A percentile compares a stretch with the other conserved stretches of the same genome.
Evolutionary conservation across 1,140 invertebrate genomes (phyloP).

Genomic region (Gryllus bimaculatus): DNA sequence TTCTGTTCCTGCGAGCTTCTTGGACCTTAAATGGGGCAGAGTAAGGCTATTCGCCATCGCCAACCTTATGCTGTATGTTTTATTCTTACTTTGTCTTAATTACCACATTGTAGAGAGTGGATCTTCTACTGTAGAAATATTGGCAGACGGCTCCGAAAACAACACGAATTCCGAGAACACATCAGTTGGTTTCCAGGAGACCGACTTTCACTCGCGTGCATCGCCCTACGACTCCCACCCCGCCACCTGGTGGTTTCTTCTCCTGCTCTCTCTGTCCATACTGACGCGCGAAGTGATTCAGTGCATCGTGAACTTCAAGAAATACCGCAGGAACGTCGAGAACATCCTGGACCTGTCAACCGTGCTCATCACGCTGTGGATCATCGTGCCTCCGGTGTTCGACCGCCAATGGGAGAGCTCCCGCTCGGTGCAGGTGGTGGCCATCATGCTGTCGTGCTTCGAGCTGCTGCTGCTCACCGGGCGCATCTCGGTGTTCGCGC

Average conservation of each 20-base stretch:
- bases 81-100: background rate
- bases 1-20: background rate
- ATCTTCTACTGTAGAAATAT: background rate
- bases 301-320: background rate
- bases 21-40: background rate
- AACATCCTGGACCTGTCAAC: background rate
- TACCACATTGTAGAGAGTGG: background rate
- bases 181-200: background rate
- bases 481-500: background rate
- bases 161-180: background rate
- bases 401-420: background rate
- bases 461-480: background rate
- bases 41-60: background rate
- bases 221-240: background rate
- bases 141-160: background rate
- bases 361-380: background rate
- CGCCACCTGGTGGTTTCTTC: background rate
- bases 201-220: background rate
- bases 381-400: background rate
- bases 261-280: background rate
- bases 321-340: background rate
- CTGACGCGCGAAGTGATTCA: background rate
- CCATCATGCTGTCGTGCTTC: background rate
- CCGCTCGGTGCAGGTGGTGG: background rate
- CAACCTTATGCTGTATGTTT: background rate